Evolutionary conservation across 2,113 vertebrate species (phyloP), one percentile per base, ranked within the genome.

Genomic region (Leptobrachium leishanense): DNA sequence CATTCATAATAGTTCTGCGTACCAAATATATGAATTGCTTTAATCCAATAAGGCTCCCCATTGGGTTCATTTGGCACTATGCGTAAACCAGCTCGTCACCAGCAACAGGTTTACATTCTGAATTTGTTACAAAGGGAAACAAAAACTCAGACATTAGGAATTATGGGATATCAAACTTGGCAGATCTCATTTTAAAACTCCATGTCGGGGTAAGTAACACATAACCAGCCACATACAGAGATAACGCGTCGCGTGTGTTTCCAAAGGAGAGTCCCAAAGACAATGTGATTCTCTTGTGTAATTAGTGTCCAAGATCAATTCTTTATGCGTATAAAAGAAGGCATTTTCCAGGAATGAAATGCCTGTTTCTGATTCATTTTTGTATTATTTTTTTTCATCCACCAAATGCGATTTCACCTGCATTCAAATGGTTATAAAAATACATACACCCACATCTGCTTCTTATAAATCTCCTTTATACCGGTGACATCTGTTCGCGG

Each of bases 41-140:
- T 44, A 57, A 67, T 50, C 59, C 68, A 43, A 55, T 79, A 79
- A 79, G 77, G 77, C 76, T 79, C 69, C 68, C 40, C 59, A 40
- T 73, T 68, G 77, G 77, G 53, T 57, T 43, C 2, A 68, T 74
- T 80, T 80, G 77, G 77, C 77, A 80, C 77, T 68, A 72, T 7
- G 40, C 43, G 15, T 42, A 79, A 79, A 72, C 44, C 69, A 66
- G 62, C 40, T 72, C 8, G 70, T 31, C 62, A 40, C 76, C 67
- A 70, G 68, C 43, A 77, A 66, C 76, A 72, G 62, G 69, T 79
- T 79, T 72, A 72, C 69, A 72, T 65, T 72, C 69, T 66, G 69
- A 3, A 79, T 2, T 62, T 62, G 46, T 59, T 69, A n/a, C 46
- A 42, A 42, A 70, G 68, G 76, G 4, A 44, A 77, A 39, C 57